Evolutionary conservation across 2,797 vertebrate genomes (phyloP).

Genomic region (Parauchenoglanis punctatus): DNA sequence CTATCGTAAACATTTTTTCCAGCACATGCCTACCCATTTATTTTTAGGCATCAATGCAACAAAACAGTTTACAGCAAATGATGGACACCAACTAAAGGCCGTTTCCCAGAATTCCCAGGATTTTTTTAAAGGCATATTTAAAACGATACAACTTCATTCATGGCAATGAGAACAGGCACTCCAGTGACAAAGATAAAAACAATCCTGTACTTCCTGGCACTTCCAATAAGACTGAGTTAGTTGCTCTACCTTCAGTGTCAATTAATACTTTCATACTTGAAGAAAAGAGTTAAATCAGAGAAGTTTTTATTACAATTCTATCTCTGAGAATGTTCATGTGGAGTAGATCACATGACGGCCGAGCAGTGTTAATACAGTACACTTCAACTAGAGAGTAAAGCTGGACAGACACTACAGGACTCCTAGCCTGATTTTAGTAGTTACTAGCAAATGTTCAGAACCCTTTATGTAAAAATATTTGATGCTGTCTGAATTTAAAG

Average conservation of each 20-base stretch:
- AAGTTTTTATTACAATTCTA: not conserved
- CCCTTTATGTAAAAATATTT: not conserved
- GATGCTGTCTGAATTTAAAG: not conserved
- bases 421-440: not conserved
- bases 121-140: conserved; percentile 23
- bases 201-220: conserved; percentile 16
- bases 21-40: not conserved
- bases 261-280: not conserved
- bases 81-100: not conserved
- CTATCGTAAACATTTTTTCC: not conserved
- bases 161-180: conserved; percentile 30
- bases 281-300: not conserved
- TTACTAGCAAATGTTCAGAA: not conserved
- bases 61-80: conserved; percentile 35
- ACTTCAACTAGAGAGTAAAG: not conserved
- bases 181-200: conserved; percentile 14
- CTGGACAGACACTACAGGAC: conserved; percentile 4
- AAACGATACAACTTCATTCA: not conserved
- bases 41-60: conserved; percentile 37
- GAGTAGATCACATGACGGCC: not conserved
- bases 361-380: not conserved
- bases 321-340: not conserved
- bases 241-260: conserved; percentile 26
- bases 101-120: not conserved
- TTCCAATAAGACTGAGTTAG: not conserved